Evolutionary conservation across 2,113 vertebrate species (phyloP), one percentile per base, ranked within the genome.

Genomic region (Erpornis zantholeuca): DNA sequence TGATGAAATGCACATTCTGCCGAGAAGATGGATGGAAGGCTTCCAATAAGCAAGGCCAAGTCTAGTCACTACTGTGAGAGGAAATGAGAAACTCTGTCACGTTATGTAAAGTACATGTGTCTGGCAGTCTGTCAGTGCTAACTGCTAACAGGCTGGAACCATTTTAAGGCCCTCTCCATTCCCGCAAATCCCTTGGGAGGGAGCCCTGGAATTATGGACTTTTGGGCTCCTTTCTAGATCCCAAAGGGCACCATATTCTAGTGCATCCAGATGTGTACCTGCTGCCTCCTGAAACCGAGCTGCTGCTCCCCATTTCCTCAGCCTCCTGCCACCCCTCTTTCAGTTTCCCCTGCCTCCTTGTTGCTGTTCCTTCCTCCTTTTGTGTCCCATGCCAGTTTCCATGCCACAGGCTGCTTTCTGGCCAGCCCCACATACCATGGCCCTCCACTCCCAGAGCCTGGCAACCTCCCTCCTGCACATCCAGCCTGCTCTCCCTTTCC

Each of bases 361-460:
- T 22, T 76, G 79, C 79, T 49, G 54, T 90, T 94, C 88, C 82
- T 94, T 94, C 86, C 86, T 80, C 79, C 72, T 53, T 95, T 83
- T 85, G 82, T 86, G 76, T 59, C 57, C 86, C 8, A 4, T 1
- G 0, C 44, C 0, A 3, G 49, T 89, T 92, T 95, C 78, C 85
- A 82, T 0, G 2, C 66, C 56, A 79, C 45, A 28, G 91, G 76
- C 86, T 80, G 91, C 92, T 42, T 81, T 59, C 64, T 83, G 3
- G 84, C 94, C 94, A 96, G 89, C 29, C 73, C 73, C 86, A 65
- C 92, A 91, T 95, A 92, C 95, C 94, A 79, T 0, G 1, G 91
- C 76, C 60, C 82, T 66, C 50, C 0, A 1, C 60, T 88, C 10
- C 3, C 65, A 60, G 56, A 94, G 88, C 95, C 94, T 93, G 91